A percentile compares a stretch with the other conserved stretches of the same genome.
Evolutionary conservation across 2,113 vertebrate genomes (phyloP).

Genomic region (Oriolus oriolus): DNA sequence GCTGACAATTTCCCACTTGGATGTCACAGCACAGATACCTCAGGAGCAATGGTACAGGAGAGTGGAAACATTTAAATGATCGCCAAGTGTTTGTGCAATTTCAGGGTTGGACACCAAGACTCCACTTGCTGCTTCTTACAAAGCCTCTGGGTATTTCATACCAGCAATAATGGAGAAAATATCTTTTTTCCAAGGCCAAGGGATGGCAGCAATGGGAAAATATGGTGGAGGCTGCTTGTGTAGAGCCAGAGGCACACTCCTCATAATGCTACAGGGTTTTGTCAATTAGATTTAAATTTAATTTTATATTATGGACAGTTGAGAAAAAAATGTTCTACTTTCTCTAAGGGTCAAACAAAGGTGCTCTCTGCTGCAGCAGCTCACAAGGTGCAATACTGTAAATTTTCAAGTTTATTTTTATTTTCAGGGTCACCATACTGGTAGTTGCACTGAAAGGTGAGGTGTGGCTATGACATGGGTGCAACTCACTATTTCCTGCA

Average conservation of each 20-base stretch:
- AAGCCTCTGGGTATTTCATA: neutral
- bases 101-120: neutral
- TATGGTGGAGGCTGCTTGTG: neutral
- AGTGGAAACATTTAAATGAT: neutral
- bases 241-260: neutral
- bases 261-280: fast-evolving
- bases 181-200: neutral
- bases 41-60: neutral
- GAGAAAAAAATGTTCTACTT: neutral
- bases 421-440: neutral
- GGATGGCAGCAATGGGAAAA: neutral
- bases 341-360: neutral
- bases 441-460: neutral
- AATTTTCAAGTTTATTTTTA: neutral
- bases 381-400: fast-evolving
- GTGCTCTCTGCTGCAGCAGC: neutral
- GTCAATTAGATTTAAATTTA: neutral
- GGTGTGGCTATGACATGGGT: neutral
- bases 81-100: neutral
- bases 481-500: neutral
- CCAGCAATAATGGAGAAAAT: neutral
- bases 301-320: neutral
- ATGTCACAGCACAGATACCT: neutral
- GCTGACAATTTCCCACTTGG: neutral
- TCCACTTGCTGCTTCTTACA: neutral